phyloP scores from a whole-genome alignment of 2,888 invertebrate genomes.

The Archips crataeganus region DNA sequence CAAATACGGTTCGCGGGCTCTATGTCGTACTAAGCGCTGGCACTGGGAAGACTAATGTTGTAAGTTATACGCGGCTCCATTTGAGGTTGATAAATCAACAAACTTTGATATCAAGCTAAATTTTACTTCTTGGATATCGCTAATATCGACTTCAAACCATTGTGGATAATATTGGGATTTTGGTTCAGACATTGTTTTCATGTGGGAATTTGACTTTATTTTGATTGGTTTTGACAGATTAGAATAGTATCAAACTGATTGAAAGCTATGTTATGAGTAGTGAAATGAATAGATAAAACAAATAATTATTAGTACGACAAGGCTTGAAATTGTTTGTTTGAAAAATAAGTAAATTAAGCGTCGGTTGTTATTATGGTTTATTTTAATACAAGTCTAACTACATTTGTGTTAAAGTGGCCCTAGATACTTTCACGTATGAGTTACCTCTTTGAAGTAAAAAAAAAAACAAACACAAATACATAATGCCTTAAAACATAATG shows the following conservation, averaged over 20 bases:
- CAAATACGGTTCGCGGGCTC: slow-evolving; percentile 31
- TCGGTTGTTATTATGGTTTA: too few species aligned
- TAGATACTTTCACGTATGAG: too few species aligned
- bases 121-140: background rate
- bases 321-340: background rate
- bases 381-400: too few species aligned
- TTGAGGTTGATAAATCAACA: slow-evolving; percentile 14
- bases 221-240: too few species aligned
- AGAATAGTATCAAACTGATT: too few species aligned
- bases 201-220: background rate
- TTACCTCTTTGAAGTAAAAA: too few species aligned
- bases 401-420: too few species aligned
- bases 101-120: slow-evolving; percentile 1
- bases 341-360: background rate
- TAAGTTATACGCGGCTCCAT: slow-evolving; percentile 9
- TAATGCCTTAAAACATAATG: too few species aligned
- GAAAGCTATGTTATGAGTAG: too few species aligned
- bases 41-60: slow-evolving; percentile 18
- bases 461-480: too few species aligned
- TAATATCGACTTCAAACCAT: background rate
- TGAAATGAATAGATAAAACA: background rate
- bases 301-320: background rate
- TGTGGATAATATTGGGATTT: background rate
- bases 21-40: slow-evolving; percentile 28
- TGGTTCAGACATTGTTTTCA: background rate